phyloP scores from a whole-genome alignment of 2,797 vertebrate species.

The Schizopygopsis pylzovi region DNA sequence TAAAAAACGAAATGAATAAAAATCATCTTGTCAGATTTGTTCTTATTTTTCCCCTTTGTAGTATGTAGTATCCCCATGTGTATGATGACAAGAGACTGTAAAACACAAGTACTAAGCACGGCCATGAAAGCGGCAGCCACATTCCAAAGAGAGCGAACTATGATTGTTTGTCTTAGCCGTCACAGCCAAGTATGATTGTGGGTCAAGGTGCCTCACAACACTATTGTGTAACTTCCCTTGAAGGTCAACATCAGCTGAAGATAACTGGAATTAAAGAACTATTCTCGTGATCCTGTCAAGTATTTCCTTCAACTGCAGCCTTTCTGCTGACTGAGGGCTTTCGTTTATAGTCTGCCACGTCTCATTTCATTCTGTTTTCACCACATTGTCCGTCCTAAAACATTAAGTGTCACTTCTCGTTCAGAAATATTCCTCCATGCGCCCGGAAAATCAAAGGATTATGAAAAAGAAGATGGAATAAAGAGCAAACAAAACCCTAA shows the following conservation, averaged over 20 bases:
- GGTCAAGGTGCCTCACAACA: constrained; percentile 26
- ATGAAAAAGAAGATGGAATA: background rate
- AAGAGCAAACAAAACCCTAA: constrained; percentile 9
- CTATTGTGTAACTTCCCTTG: constrained; percentile 38
- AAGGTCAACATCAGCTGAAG: constrained; percentile 48
- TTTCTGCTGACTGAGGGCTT: constrained; percentile 47
- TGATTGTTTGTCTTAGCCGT: constrained; percentile 25
- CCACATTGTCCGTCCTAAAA: constrained; percentile 19
- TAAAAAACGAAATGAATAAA: background rate
- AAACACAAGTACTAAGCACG: background rate
- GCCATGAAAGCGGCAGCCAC: background rate
- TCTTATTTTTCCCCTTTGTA: background rate
- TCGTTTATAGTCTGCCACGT: constrained; percentile 38
- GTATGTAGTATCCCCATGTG: no score
- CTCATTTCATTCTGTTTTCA: constrained; percentile 38
- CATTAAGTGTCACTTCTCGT: background rate
- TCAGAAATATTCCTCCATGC: background rate
- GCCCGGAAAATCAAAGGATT: constrained; percentile 10
- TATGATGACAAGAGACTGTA: background rate
- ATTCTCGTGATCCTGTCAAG: constrained; percentile 6
- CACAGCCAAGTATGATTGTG: constrained; percentile 26
- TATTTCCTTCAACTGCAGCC: constrained; percentile 48
- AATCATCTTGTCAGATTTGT: background rate
- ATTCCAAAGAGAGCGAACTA: constrained; percentile 35
- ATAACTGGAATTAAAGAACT: constrained; percentile 46